Evolutionary conservation across 2,113 vertebrate species (phyloP), one percentile per base, ranked within the genome.

Genomic region (Malaclemys terrapin): DNA sequence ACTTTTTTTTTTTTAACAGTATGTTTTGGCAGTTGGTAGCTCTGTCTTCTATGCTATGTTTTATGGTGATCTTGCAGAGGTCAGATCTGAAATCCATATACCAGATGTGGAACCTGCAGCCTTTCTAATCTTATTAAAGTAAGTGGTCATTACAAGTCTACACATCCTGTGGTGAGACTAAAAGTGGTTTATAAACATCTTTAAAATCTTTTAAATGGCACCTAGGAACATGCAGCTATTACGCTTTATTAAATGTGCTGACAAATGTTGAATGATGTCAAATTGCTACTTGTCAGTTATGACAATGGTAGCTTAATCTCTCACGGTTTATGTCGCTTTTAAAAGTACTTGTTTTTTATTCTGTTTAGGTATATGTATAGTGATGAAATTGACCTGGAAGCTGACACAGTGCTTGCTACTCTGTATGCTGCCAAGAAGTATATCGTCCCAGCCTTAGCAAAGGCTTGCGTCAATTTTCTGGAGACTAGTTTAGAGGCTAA

Each of bases 31-130:
- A 14, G 99, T 99, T 52, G 99, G 99, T 80, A 99, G 99, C 98
- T 99, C 99, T 0, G 99, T 99, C 96, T 99, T 99, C 98, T 99
- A 99, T 45, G 99, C 99, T 97, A 99, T 99, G 99, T 99, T 99
- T 98, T 99, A 99, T 31, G 99, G 99, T 16, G 99, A 99, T 96
- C 98, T 99, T 12, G 99, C 99, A 2, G 99, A 99, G 98, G 99
- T 99, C 92, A 98, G 99, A 98, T 98, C 99, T 2, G 99, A 99
- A 98, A 99, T 99, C 97, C 99, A 99, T 97, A 99, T 99, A 94
- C 99, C 99, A 87, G 99, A 99, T 97, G 99, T 99, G 98, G 99
- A 99, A 98, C 99, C 99, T 84, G 98, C 99, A 84, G 99, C 99
- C 91, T 99, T 99, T 97, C 98, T 99, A 93, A 99, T 99, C 98